Evolutionary conservation across 2,113 vertebrate genomes (phyloP), one percentile per base, ranked within the genome.

Genomic region (Semicossyphus pulcher): DNA sequence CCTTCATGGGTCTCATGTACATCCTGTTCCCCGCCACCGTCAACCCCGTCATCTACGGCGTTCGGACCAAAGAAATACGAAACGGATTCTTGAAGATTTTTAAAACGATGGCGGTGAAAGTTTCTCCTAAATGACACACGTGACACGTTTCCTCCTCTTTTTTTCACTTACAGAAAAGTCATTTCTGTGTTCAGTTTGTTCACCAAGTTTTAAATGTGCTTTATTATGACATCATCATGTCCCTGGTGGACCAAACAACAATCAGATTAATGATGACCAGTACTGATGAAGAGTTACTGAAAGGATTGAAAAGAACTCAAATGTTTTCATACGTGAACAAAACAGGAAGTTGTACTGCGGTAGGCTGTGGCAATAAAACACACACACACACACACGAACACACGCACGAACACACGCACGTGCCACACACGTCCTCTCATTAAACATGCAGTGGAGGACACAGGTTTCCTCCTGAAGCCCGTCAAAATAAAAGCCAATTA

Each of bases 1-100:
- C 91, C 34, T 73, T 92, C 57, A 80, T 95, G 74, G 94, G 95
- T 0, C 75, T 94, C 28, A 51, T 90, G 32, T 96, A 94, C 65
- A 93, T 94, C 8, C 76, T 95, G 31, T 76, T 95, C 7, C 95
- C 94, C 0, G 93, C 95, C 2, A 85, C 92, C 0, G 42, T 92
- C 60, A 95, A 94, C 69, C 95, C 94, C 1, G 18, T 94, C 65
- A 94, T 95, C 72, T 94, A 95, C 0, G 93, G 95, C 0, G 87
- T 94, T 5, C 81, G 93, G 10, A 93, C 93, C 12, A 94, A 90
- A 59, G 95, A 94, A 28, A 95, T 96, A 25, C 83, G 87, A 16
- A 83, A 86, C 1, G 74, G 81, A 5, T 69, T 94, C 5, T 4
- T 64, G 1, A 86, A 57, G 41, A 76, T 92, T 2, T 86, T 93